Evolutionary conservation across 2,113 vertebrate species (phyloP), one percentile per base, ranked within the genome.

Genomic region (Poicephalus meyeri): DNA sequence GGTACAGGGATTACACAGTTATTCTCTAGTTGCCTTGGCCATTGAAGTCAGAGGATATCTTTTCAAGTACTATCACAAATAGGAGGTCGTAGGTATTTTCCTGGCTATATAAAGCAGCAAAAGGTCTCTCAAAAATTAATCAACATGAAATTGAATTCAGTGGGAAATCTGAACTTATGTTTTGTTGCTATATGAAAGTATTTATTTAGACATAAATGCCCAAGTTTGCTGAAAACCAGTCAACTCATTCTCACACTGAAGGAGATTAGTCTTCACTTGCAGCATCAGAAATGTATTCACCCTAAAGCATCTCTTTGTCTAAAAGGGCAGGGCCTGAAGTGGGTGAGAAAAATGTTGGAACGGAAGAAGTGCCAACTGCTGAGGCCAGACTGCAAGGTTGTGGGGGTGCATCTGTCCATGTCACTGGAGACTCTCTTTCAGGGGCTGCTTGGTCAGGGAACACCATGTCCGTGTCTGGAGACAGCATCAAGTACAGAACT

Each of bases 401-500:
- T n/a, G 12, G 6, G 3, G 74, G 1, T 1, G 2, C 25, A 69
- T 33, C 23, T 2, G 0, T 55, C 35, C 16, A 13, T 28, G 41
- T 33, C 55, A 46, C 60, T 60, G 29, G 42, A 78, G 53, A 71
- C 13, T 47, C 11, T 80, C 37, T 44, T 52, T 88, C 44, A 74
- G 23, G 7, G 25, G 11, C 4, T 64, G 14, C 42, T 79, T 42
- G 19, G 20, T 65, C 61, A 80, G 39, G 60, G 19, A 41, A 83
- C 20, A 56, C 13, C 4, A 4, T 64, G 24, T 50, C 21, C 5
- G 0, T 16, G 10, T 86, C 55, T 60, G 46, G 17, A 42, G 33
- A 88, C 16, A 68, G 11, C 29, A 31, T 7, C 0, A 0, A 73
- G 33, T 42, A 55, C 61, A 76, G 50, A 89, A 66, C 4, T 60